A percentile compares a stretch with the other conserved stretches of the same genome.
phyloP scores from a whole-genome alignment of 2,797 vertebrate species.

The Ara ararauna region DNA sequence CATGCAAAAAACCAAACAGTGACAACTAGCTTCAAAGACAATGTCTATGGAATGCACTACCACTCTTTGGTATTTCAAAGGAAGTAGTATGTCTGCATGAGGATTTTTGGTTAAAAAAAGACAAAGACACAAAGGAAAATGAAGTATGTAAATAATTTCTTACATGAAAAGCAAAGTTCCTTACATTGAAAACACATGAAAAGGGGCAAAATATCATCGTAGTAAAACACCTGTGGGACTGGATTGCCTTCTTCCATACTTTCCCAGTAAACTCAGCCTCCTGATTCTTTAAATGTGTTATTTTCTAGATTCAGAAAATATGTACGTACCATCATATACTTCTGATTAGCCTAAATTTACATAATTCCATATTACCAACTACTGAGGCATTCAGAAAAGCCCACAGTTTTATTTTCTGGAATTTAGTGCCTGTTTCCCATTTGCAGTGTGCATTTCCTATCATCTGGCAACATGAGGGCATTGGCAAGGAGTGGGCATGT shows the following conservation, averaged over 20 bases:
- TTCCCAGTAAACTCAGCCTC: background rate
- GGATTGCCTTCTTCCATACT: background rate
- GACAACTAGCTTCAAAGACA: background rate
- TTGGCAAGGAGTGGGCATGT: background rate
- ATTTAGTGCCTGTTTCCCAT: constrained; percentile 5
- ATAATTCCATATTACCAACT: constrained; percentile 21
- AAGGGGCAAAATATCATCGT: background rate
- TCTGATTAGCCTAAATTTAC: constrained; percentile 21
- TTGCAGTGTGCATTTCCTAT: background rate
- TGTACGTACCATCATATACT: background rate
- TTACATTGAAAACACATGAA: background rate
- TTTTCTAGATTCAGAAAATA: constrained; percentile 25
- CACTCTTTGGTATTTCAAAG: background rate
- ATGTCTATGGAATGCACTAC: background rate
- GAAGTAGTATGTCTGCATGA: background rate
- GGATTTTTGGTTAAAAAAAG: background rate
- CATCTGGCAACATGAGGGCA: background rate
- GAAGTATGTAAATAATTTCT: background rate
- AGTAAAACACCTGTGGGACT: background rate
- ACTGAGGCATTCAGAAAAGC: background rate
- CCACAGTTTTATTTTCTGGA: background rate
- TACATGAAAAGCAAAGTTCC: background rate
- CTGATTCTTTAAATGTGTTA: background rate
- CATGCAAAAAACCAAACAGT: background rate
- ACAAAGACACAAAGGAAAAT: background rate